These are phyloP conservation scores for Caenorhabditis plicata DNA, from an alignment of 2,888 invertebrate genomes.

Conservation along the genomic window DNA sequence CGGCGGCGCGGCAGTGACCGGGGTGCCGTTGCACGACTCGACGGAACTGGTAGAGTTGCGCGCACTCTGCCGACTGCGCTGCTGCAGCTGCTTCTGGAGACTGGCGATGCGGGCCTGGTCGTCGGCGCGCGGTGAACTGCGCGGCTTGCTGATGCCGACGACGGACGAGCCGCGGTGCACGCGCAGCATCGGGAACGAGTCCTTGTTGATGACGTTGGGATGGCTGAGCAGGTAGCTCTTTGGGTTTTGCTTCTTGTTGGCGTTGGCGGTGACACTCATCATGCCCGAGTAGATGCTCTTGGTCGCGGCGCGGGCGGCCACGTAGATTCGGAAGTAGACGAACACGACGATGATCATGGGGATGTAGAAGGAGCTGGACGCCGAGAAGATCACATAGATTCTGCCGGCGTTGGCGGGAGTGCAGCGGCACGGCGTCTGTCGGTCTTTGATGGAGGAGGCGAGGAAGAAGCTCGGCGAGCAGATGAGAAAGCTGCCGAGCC, in stretches of 20 bases:
- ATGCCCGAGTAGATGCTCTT: slow-evolving; percentile 62
- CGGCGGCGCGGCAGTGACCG: neutral
- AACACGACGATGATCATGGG: slow-evolving; percentile 97
- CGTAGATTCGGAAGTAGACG: slow-evolving; percentile 95
- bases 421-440: slow-evolving; percentile 71
- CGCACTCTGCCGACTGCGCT: too few species aligned
- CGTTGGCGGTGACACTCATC: slow-evolving; percentile 50
- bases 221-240: slow-evolving; percentile 60
- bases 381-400: slow-evolving; percentile 82
- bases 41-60: neutral
- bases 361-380: slow-evolving; percentile 94
- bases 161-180: slow-evolving; percentile 59
- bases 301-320: slow-evolving; percentile 74
- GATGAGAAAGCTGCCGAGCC: slow-evolving; percentile 92
- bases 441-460: slow-evolving; percentile 53
- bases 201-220: slow-evolving; percentile 56
- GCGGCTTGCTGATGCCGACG: slow-evolving; percentile 16
- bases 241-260: slow-evolving; percentile 62
- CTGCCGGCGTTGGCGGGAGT: slow-evolving; percentile 84
- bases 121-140: slow-evolving; percentile 13
- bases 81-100: slow-evolving; percentile 1
- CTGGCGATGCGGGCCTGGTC: slow-evolving; percentile 5
- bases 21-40: neutral
- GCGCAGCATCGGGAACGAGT: slow-evolving; percentile 60
- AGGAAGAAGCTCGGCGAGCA: slow-evolving; percentile 86